Percentiles rank a stretch among this genome's conserved stretches.
phyloP scores from a whole-genome alignment of 2,113 vertebrate genomes.

The Dissostichus mawsoni region DNA sequence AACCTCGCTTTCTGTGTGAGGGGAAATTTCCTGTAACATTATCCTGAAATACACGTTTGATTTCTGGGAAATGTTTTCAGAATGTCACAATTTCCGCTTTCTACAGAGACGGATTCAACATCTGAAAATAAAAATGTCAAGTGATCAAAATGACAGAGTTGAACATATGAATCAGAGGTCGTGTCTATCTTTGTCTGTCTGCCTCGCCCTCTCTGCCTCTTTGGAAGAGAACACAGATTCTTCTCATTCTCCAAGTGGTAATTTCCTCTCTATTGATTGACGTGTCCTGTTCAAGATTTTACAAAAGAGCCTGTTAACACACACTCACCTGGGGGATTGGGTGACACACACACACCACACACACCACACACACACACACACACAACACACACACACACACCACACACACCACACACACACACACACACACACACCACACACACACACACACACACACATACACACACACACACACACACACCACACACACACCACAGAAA shows the following conservation, averaged over 20 bases:
- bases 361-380: constrained; percentile 7
- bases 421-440: neutral
- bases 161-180: constrained; percentile 59
- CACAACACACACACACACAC: constrained; percentile 44
- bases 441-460: constrained; percentile 3
- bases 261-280: constrained; percentile 81
- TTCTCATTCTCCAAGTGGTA: constrained; percentile 65
- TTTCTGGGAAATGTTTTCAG: constrained; percentile 70
- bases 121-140: constrained; percentile 60
- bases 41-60: constrained; percentile 62
- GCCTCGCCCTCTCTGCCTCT: constrained; percentile 17
- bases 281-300: constrained; percentile 72
- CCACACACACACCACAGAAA: constrained; percentile 18
- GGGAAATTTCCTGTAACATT: constrained; percentile 75
- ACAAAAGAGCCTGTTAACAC: constrained; percentile 61
- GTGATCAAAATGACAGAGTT: constrained; percentile 54
- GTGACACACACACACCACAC: constrained; percentile 19
- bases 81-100: constrained; percentile 61
- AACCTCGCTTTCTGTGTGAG: constrained; percentile 67
- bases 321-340: constrained; percentile 56
- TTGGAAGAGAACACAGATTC: constrained; percentile 50
- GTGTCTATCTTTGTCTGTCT: constrained; percentile 54
- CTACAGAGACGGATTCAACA: constrained; percentile 43
- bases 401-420: constrained; percentile 49
- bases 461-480: constrained; percentile 6